Evolutionary conservation across 2,113 vertebrate genomes (phyloP), one percentile per base, ranked within the genome.

Genomic region (Oryzias javanicus): DNA sequence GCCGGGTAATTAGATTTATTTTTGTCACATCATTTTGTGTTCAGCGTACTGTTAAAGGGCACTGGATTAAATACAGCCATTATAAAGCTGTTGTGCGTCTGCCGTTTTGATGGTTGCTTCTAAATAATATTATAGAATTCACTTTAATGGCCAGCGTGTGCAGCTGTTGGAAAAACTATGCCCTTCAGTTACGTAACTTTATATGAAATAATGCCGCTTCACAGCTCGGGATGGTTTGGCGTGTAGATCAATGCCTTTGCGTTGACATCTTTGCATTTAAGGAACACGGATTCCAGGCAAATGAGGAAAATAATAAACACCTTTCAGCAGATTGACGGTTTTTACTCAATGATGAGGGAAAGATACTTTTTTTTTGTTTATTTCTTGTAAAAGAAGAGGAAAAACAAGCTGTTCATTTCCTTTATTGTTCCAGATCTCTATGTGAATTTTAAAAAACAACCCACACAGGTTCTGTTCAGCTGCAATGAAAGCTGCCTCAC

Each of bases 1-100:
- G 67, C 79, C 79, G 70, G 72, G 70, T 89, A 88, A 89, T 89
- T 85, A 85, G 75, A 86, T 84, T 81, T 76, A 81, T 87, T 87
- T 78, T 80, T 72, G 60, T 71, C 78, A 78, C 78, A 81, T 85
- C 81, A 78, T 85, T 88, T 87, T 83, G 71, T 80, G 73, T 81
- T 81, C 76, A 81, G 74, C 19, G 51, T 62, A 65, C 72, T 80
- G 78, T 84, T 84, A 87, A 87, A 89, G 81, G 83, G 71, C 80
- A 85, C 42, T 6, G 25, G 64, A 80, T 85, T 78, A 83, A 80
- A 78, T 82, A 78, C 74, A 70, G 64, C 78, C 75, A 80, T 85
- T 84, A 84, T 67, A 76, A 82, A 80, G 72, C 78, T 81, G 71
- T 72, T 83, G 77, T 82, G 74, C 72, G 61, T 80, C 66, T 56